phyloP scores from a whole-genome alignment of 2,113 vertebrate species.

The Pteruthius melanotis region DNA sequence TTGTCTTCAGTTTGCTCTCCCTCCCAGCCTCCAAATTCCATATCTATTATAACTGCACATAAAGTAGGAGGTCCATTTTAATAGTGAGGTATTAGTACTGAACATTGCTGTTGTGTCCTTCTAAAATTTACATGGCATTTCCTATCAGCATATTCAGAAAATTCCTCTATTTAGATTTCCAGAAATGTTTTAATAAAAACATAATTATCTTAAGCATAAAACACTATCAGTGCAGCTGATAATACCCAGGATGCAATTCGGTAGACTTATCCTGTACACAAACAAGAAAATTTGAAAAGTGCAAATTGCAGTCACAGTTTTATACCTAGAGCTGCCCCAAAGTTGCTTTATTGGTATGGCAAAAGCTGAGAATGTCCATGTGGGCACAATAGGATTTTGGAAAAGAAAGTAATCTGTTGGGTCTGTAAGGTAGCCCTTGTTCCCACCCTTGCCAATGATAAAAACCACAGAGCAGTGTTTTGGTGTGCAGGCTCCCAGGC shows the following conservation, averaged over 20 bases:
- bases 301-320: not conserved
- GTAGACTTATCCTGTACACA: not conserved
- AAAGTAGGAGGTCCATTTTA: not conserved
- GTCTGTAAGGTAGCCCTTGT: accelerated
- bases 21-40: not conserved
- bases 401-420: not conserved
- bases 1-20: not conserved
- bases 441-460: accelerated
- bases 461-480: not conserved
- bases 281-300: not conserved
- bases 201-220: not conserved
- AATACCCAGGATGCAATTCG: not conserved
- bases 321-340: not conserved
- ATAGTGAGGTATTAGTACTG: not conserved
- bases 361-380: not conserved
- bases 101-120: not conserved
- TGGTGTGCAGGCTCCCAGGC: not conserved
- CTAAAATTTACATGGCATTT: not conserved
- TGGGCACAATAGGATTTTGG: not conserved
- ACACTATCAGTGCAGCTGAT: not conserved
- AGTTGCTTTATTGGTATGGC: not conserved
- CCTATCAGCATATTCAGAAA: not conserved
- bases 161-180: not conserved
- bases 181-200: not conserved
- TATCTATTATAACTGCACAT: not conserved